A percentile compares a stretch with the other conserved stretches of the same genome.
Evolutionary conservation across 37 sponge, comb jelly and placozoan genomes (phyloP).

Genomic region (Lycopodina hypogea): DNA sequence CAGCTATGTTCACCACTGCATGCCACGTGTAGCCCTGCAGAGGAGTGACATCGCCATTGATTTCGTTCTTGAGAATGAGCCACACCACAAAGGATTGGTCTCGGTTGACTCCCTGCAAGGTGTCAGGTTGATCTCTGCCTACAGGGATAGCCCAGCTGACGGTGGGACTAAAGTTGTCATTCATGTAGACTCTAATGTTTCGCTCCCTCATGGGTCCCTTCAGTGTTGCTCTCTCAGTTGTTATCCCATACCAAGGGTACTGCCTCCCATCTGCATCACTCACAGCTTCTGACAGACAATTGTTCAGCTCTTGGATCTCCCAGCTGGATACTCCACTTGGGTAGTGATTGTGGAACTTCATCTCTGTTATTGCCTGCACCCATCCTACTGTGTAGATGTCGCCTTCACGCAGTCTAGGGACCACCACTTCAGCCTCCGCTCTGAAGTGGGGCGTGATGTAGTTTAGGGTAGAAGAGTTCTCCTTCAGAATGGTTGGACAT

Average conservation of each 20-base stretch:
- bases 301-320: constrained; percentile 84
- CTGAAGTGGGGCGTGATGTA: constrained; percentile 85
- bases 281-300: constrained; percentile 53
- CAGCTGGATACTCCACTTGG: constrained; percentile 81
- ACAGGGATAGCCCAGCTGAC: constrained; percentile 90
- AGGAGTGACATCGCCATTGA: constrained; percentile 17
- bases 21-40: constrained; percentile 71
- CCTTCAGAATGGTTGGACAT: constrained; percentile 50
- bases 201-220: constrained; percentile 47
- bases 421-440: constrained; percentile 74
- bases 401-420: constrained; percentile 61
- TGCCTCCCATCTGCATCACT: constrained; percentile 86
- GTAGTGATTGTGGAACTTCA: constrained; percentile 81
- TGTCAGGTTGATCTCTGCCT: constrained; percentile 83
- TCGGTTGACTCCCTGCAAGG: constrained; percentile 64
- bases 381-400: constrained; percentile 81
- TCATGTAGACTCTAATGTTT: constrained; percentile 61
- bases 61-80: constrained; percentile 81
- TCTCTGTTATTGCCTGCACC: constrained; percentile 85
- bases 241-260: constrained; percentile 90
- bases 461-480: constrained; percentile 74
- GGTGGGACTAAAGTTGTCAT: constrained; percentile 86
- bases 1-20: constrained; percentile 80
- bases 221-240: constrained; percentile 70
- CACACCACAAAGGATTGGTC: constrained; percentile 82